These are phyloP conservation scores for Zootoca vivipara DNA, from an alignment of 2,113 vertebrate genomes.

Conservation along the genomic window DNA sequence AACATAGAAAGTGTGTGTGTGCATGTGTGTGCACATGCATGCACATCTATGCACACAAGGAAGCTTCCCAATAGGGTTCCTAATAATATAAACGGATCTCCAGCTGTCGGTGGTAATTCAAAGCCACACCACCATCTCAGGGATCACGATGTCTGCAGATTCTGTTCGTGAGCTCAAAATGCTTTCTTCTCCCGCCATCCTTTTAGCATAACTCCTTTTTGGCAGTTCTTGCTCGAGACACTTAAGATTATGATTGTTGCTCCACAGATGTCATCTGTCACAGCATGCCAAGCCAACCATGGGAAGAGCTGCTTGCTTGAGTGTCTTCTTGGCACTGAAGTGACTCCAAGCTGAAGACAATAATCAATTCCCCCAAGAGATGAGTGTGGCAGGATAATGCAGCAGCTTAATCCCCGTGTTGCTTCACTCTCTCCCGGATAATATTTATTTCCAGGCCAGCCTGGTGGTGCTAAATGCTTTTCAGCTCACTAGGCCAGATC, in stretches of 20 bases:
- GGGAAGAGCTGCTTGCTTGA: not conserved
- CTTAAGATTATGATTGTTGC: not conserved
- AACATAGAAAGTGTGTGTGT: too few species aligned
- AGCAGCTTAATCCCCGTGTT: constrained; percentile 26
- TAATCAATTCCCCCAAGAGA: constrained; percentile 16
- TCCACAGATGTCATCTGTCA: not conserved
- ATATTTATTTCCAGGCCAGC: constrained; percentile 17
- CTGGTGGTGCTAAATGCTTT: not conserved
- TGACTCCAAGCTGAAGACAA: not conserved
- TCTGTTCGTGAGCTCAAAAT: not conserved
- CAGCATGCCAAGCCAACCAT: not conserved
- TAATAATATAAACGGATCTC: not conserved
- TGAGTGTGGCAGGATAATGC: not conserved
- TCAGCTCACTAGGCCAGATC: constrained; percentile 23
- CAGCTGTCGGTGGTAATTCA: not conserved
- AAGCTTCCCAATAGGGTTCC: not conserved
- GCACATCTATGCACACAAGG: not conserved
- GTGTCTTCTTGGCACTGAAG: not conserved
- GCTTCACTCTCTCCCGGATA: not conserved
- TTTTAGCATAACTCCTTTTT: not conserved
- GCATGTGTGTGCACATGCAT: not conserved
- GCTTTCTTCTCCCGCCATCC: not conserved
- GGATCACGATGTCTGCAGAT: not conserved
- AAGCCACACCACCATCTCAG: not conserved
- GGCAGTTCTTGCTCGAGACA: not conserved